Base-by-base conservation (phyloP, 2,113 vertebrate genomes). In the Scytalopus superciliaris region DNA sequence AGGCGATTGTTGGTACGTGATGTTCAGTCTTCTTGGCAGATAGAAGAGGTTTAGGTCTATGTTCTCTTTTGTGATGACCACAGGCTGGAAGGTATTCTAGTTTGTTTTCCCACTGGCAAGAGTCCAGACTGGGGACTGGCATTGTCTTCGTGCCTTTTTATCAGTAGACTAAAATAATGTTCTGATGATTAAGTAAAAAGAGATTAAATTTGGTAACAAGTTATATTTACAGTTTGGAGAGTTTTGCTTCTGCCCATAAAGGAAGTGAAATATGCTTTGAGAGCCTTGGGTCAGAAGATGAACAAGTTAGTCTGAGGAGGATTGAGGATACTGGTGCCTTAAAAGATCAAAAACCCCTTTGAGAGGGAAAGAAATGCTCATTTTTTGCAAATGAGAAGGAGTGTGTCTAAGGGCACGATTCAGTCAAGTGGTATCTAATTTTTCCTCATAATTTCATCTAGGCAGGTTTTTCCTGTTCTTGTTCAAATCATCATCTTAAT, bases 381-480 rank as follows among this genome's bases (percentile, higher is more conserved):
- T 88, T 93, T 83, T 85, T 94, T 92, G 90, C 66, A 81, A 70
- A 88, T 18, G 47, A 93, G 75, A 52, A 77, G 47, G 31, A 24
- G 7, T 80, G 40, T 70, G 40, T 96, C 68, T 90, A 67, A 81
- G 14, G 1, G 60, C 64, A 84, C 0, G 0, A 49, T 94, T 94
- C 82, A 89, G 60, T 87, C 76, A 90, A 89, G 79, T 84, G 69
- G 5, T 72, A 50, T 56, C 80, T 90, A 81, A 89, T 95, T 92
- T 93, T 93, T 90, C 80, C 64, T 96, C 39, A 40, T 95, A 60
- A 75, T 96, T 96, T 94, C n/a, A 78, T 89, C 55, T 60, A 63
- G 69, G 39, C 27, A 31, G 12, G 78, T 76, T 89, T 87, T 83
- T 70, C 72, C 70, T 56, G 11, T 66, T 90, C 79, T 80, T 84